These are phyloP conservation scores for Pentamera pediparva DNA, from an alignment of 53 echinoderm and acorn worm genomes.

Conservation along the genomic window DNA sequence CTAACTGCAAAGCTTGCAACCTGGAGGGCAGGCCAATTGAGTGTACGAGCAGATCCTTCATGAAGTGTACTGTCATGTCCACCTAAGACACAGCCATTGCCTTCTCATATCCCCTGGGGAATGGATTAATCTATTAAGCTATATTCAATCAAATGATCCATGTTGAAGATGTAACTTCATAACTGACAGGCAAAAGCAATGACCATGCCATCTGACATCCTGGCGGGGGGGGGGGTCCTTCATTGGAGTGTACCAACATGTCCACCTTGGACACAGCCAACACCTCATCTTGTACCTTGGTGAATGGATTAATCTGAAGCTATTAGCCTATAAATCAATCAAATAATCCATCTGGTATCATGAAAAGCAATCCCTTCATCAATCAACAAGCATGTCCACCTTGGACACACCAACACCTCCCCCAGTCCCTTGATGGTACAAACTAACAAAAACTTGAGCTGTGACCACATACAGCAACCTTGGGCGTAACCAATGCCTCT, in stretches of 20 bases:
- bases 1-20: no score
- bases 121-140: not conserved
- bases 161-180: no score
- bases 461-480: no score
- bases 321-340: not conserved
- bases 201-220: conserved; percentile 63
- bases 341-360: conserved; percentile 40
- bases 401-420: no score
- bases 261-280: conserved; percentile 62
- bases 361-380: conserved; percentile 78
- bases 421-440: no score
- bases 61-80: conserved; percentile 85
- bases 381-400: conserved; percentile 94
- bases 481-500: conserved; percentile 59
- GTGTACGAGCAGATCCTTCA: no score
- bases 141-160: not conserved
- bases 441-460: no score
- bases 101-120: conserved; percentile 33
- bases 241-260: conserved; percentile 85
- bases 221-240: conserved; percentile 75
- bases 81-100: conserved; percentile 59
- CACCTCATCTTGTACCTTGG: conserved; percentile 45
- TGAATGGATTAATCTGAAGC: not conserved
- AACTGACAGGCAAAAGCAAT: conserved; percentile 78
- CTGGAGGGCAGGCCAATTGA: conserved; percentile 64